phyloP scores from a whole-genome alignment of 92 coral and sea anemone species.

The Phenganax stokvisi region DNA sequence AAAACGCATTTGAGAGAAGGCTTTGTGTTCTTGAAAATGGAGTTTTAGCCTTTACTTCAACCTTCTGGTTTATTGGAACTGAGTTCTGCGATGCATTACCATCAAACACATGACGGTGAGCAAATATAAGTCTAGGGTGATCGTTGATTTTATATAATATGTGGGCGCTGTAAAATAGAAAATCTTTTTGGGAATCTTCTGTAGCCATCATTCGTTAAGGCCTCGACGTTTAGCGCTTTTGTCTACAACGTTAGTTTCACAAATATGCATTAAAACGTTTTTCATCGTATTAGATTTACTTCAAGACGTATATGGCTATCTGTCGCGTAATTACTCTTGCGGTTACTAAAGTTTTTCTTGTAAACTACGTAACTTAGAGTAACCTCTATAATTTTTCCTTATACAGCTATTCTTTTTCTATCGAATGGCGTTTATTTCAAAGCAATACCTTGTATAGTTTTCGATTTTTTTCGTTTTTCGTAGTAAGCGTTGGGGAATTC shows the following conservation, averaged over 20 bases:
- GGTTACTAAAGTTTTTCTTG: constrained; percentile 6
- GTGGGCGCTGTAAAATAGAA: neutral
- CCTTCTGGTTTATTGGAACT: neutral
- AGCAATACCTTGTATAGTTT: neutral
- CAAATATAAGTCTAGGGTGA: neutral
- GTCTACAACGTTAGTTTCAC: neutral
- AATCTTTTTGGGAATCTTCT: neutral
- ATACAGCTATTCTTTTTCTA: neutral
- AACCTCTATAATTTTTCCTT: constrained; percentile 14
- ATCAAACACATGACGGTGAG: constrained; percentile 13
- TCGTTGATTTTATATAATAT: constrained; percentile 8
- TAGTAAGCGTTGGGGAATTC: neutral
- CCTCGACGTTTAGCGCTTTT: no score
- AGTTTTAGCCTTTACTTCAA: neutral
- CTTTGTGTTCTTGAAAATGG: neutral
- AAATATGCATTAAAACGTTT: neutral
- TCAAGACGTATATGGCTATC: neutral
- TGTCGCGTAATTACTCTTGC: neutral
- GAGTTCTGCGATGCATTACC: neutral
- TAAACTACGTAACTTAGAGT: neutral
- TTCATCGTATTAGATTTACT: neutral
- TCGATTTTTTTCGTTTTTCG: constrained; percentile 1
- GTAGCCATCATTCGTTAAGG: neutral
- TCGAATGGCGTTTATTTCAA: constrained; percentile 1
- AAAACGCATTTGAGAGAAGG: constrained; percentile 16